Base-by-base conservation (phyloP, 2,797 vertebrate species). In the Bradypodion pumilum region DNA sequence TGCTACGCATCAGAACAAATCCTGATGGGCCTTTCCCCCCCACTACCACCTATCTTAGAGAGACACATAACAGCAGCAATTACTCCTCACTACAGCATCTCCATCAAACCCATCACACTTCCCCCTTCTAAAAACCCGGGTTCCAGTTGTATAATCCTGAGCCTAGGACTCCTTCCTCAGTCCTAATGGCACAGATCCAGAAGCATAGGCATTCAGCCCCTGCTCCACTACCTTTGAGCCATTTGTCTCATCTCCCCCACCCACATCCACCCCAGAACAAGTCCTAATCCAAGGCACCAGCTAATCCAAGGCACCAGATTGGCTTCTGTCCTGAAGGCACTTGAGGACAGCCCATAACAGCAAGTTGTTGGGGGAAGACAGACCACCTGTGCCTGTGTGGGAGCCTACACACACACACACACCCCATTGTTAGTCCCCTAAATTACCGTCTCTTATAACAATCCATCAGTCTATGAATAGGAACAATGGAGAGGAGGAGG, bases 61-160 rank as follows among this genome's bases (percentile, higher is more conserved):
- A 65, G 44, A 65, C 37, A 65, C 13, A 1, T 16, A 80, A 70
- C 66, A 87, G 82, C 78, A 84, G 82, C 82, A 73, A 78, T 70
- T 56, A 76, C 23, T 70, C 73, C 46, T 65, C 16, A 37, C 73
- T 83, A 86, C 92, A 93, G 90, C 89, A 87, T 77, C 7, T 81
- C 84, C 79, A 62, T 46, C 52, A 85, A 62, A 81, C 66, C 84
- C 72, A 88, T 68, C 75, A 86, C 73, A 66, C 7, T 0, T n/a
- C 80, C 32, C 40, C 63, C 44, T 76, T 68, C 72, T 52, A n/a
- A 0, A n/a, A 0, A 16, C 78, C 84, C 70, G 32, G 35, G 21
- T 19, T 76, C 37, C 65, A 25, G 49, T 56, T 69, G 77, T 21
- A 23, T 35, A 27, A 78, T 75, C 40, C 52, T 59, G 86, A 92